These are phyloP conservation scores for Acanthiza pusilla DNA, from an alignment of 2,797 vertebrate species.

Conservation along the genomic window DNA sequence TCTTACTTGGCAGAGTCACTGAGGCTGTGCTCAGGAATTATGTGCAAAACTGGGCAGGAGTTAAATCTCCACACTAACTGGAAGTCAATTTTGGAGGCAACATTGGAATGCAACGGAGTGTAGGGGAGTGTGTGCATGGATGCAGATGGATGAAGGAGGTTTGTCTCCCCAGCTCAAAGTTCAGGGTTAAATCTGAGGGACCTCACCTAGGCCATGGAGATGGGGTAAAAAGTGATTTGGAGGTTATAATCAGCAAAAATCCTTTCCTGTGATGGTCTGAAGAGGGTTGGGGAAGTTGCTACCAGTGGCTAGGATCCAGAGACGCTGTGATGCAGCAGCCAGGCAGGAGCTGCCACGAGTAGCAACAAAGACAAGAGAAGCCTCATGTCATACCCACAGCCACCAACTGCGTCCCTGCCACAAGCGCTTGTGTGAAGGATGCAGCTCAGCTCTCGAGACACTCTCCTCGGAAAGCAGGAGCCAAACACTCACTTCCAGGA, in stretches of 20 bases:
- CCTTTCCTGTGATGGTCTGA: background rate
- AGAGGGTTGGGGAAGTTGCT: background rate
- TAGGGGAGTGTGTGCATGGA: accelerated
- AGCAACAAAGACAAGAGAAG: background rate
- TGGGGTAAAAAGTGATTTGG: background rate
- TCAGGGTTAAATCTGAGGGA: background rate
- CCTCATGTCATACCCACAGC: background rate
- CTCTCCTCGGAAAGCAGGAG: background rate
- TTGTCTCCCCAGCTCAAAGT: background rate
- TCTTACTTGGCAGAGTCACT: accelerated
- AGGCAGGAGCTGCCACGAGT: background rate
- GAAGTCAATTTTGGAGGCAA: background rate
- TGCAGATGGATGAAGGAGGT: accelerated
- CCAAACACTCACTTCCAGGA: accelerated
- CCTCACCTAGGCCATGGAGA: background rate
- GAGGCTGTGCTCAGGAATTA: background rate
- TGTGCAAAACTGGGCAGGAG: background rate
- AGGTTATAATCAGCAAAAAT: background rate
- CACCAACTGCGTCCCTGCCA: accelerated
- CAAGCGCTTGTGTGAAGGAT: accelerated
- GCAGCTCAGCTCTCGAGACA: accelerated
- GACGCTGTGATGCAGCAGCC: background rate
- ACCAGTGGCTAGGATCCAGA: background rate
- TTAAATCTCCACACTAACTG: background rate
- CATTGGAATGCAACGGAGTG: background rate